Percentiles rank a stretch among this genome's conserved stretches.
Conservation (phyloP, 2,113 vertebrate species). For the Macroglossus sobrinus region DNA sequence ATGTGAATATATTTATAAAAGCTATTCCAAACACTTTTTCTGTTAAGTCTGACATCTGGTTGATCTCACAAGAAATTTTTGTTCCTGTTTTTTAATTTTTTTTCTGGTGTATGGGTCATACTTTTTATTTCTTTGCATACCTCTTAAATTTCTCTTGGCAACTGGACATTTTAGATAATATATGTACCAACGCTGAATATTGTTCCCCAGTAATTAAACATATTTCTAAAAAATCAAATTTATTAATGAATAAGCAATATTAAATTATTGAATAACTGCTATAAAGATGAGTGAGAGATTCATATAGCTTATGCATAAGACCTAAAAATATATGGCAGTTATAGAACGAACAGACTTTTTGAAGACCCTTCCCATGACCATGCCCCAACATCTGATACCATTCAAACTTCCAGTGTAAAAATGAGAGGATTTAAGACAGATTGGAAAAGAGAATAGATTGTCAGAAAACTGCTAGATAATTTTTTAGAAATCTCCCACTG, state of each 20-base stretch:
- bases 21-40: background rate
- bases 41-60: background rate
- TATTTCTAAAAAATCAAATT: background rate
- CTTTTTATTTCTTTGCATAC: background rate
- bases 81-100: background rate
- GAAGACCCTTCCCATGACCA: background rate
- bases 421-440: background rate
- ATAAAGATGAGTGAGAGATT: background rate
- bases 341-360: background rate
- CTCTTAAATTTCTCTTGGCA: background rate
- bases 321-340: background rate
- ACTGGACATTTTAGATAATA: background rate
- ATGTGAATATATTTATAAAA: background rate
- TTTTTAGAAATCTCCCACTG: background rate
- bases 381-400: background rate
- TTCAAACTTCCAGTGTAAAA: background rate
- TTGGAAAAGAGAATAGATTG: background rate
- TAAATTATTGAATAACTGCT: background rate
- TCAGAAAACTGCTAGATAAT: background rate
- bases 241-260: background rate
- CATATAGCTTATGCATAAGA: background rate
- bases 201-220: background rate
- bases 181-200: background rate
- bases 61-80: background rate
- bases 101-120: background rate